Base-by-base conservation (phyloP, 2,888 invertebrate genomes). In the Volucella inanis region DNA sequence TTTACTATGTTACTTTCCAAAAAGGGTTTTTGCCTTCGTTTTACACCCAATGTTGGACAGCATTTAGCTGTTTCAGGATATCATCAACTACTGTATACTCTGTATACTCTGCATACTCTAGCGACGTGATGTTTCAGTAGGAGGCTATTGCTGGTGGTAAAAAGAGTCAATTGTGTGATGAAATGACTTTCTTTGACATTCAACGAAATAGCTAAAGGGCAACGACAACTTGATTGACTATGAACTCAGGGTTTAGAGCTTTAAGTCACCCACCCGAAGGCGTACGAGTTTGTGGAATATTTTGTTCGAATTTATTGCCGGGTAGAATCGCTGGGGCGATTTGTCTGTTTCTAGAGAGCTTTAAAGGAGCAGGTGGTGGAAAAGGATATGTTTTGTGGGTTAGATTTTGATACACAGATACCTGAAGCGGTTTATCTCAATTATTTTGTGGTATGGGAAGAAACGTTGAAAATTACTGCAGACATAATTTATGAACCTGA, bases 201-300 rank as follows among this genome's bases (percentile, higher is more conserved):
- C 49, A 49, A 38, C 38, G 47, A 50, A 22, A 18, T 49, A 68
- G 57, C 39, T 70, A n/a, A 47, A 67, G 75, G 67, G 41, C 45
- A 65, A 57, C 55, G 14, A 31, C 18, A 47, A 47, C 52, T 22
- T 38, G 52, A 76, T 61, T 45, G 47, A 14, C 14, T 59, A 41
- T 50, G 59, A 9, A 31, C 14, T 8, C 14, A 11, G 52, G 50
- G 76, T 67, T 67, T 43, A 65, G 57, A 43, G 65, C 50, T 65
- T 41, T 49, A n/a, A 14, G 22, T 41, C 8, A 12, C 22, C 0
- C 3, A 3, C 18, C 14, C n/a, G 49, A n/a, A 10, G 45, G 41
- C 52, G 67, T 65, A 45, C n/a, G n/a, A n/a, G n/a, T n/a, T n/a
- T 67, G 49, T 61, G 76, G 43, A 70, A 70, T 39, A 70, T 70